These are phyloP conservation scores for Microctonus brassicae DNA, from an alignment of 2,888 invertebrate species.

Conservation along the genomic window DNA sequence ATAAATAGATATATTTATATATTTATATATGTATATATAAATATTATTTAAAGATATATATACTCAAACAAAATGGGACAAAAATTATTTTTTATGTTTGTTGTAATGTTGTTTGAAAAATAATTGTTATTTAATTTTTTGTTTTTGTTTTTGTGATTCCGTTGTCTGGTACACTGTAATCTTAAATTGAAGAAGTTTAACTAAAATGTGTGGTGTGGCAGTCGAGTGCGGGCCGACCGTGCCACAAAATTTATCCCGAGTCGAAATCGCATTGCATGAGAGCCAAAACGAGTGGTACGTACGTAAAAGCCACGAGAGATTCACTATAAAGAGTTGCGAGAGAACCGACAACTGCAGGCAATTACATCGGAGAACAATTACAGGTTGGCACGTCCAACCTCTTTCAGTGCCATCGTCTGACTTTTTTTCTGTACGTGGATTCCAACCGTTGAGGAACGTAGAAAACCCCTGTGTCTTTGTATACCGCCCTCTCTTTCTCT, in stretches of 20 bases:
- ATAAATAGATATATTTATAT: no score
- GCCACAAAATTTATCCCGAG: slow-evolving; percentile 24
- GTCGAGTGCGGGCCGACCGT: neutral
- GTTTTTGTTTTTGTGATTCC: neutral
- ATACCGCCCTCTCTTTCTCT: slow-evolving; percentile 32
- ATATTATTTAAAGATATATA: no score
- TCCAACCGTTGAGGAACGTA: slow-evolving; percentile 53
- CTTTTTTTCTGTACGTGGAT: slow-evolving; percentile 58
- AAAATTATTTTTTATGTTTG: neutral
- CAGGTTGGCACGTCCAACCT: slow-evolving; percentile 60
- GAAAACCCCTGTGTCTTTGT: slow-evolving; percentile 45
- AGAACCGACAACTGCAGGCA: slow-evolving; percentile 44
- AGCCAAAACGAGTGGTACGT: neutral
- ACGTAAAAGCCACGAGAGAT: slow-evolving; percentile 25
- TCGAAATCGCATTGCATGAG: slow-evolving; percentile 9
- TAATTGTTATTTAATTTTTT: neutral
- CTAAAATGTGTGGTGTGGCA: neutral
- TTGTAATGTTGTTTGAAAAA: neutral
- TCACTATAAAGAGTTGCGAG: slow-evolving; percentile 37
- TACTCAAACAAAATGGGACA: no score
- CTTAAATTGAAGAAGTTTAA: neutral
- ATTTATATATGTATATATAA: neutral
- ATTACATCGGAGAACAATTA: slow-evolving; percentile 66
- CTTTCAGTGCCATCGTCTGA: slow-evolving; percentile 51
- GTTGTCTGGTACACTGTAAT: neutral